Conservation (phyloP, 2,797 vertebrate genomes). For the Pelochelys cantorii region DNA sequence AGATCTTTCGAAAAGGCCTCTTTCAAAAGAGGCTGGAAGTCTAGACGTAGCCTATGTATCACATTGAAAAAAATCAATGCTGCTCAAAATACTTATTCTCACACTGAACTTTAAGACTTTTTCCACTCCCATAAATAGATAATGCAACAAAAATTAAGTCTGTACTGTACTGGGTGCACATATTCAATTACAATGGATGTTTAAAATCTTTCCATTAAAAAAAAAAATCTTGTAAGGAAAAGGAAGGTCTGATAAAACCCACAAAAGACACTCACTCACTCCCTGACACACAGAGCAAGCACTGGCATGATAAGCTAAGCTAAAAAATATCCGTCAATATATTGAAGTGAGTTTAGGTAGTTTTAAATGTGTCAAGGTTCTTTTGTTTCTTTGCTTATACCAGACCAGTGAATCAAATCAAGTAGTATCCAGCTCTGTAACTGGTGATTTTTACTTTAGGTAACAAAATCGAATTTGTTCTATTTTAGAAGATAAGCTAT, state of each 20-base stretch:
- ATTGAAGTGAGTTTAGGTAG: not conserved
- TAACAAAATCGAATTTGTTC: not conserved
- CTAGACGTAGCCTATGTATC: no score
- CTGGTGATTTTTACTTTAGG: not conserved
- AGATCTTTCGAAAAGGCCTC: no score
- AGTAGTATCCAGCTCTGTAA: not conserved
- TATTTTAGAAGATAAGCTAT: not conserved
- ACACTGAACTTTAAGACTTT: not conserved
- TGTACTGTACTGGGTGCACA: not conserved
- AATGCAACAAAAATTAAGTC: not conserved
- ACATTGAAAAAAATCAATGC: not conserved
- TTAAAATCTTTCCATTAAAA: not conserved
- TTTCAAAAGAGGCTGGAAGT: no score
- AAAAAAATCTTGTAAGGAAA: not conserved
- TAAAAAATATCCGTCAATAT: not conserved
- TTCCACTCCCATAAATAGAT: not conserved
- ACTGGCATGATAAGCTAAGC: not conserved
- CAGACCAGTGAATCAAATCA: fast-evolving
- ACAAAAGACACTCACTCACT: no score
- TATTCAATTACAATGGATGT: not conserved
- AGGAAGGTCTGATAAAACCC: not conserved
- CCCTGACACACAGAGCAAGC: no score
- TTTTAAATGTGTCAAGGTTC: not conserved
- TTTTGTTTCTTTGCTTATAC: not conserved
- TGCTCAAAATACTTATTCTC: not conserved